Base-by-base conservation (phyloP, 2,797 vertebrate species). In the Chaetophractus vellerosus region DNA sequence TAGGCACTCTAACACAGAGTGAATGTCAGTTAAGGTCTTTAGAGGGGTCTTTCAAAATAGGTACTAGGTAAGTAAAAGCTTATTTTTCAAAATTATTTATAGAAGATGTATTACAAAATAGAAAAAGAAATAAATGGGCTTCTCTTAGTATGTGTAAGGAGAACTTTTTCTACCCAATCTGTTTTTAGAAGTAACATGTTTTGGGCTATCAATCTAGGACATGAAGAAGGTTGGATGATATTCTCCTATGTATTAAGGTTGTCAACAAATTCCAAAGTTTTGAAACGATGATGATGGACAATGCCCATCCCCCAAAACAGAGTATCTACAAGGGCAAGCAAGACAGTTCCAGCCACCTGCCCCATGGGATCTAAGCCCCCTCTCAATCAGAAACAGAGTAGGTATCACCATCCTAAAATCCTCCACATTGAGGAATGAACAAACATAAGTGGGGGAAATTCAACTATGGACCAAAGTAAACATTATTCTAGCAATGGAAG, bases 171-270 rank as follows among this genome's bases (percentile, higher is more conserved):
- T 24, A 92, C 45, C 74, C 11, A 89, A 55, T 93, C 59, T 41
- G 74, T 91, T 93, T 92, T 89, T 61, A 91, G 55, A 94, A 90
- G 80, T 64, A 94, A 72, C 24, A 92, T 64, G 59, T 93, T 93
- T 63, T 95, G 68, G 14, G 59, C 69, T 90, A n/a, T 75, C 57
- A 96, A 79, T 5, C 12, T 79, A 94, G 75, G 85, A 63, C 33
- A 91, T 90, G 55, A 93, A 89, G 59, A 96, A 86, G n/a, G 52
- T 45, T 90, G 71, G 41, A 92, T 88, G 72, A 79, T 90, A 81
- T 71, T 63, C 61, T 88, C 95, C n/a, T 55, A 81, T 91, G 74
- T 45, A 95, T 92, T 95, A 61, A 95, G 38, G 57, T n/a, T 96
- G 75, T 94, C 36, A 91, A 16, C 76, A 91, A 94, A 91, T 83